A percentile compares a stretch with the other conserved stretches of the same genome.
Conservation (phyloP, 2,888 invertebrate genomes). For the Physocephala rufipes region DNA sequence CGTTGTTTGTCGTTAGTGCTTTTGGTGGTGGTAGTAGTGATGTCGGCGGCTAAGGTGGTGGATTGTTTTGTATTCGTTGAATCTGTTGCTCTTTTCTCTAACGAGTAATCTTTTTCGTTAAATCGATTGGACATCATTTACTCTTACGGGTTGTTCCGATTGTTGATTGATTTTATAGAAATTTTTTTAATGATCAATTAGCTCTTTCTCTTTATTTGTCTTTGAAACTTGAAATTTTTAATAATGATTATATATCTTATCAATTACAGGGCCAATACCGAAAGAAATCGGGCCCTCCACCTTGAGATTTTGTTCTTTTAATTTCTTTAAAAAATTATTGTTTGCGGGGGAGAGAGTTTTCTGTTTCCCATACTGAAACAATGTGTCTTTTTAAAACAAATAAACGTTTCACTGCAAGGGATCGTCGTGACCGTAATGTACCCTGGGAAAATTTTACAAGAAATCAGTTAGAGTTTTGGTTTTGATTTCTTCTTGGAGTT, state of each 20-base stretch:
- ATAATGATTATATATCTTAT: neutral
- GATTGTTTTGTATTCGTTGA: neutral
- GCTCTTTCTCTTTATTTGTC: neutral
- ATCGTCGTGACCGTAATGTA: neutral
- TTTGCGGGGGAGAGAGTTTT: slow-evolving; percentile 24
- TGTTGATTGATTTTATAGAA: neutral
- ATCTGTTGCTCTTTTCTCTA: neutral
- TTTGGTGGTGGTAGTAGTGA: neutral
- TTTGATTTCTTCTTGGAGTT: neutral
- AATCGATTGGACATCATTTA: neutral
- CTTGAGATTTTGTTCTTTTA: neutral
- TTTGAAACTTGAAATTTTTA: neutral
- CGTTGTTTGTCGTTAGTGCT: too few species aligned
- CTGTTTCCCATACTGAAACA: neutral
- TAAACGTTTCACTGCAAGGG: neutral
- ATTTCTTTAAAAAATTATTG: neutral
- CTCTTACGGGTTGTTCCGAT: too few species aligned
- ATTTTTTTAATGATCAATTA: neutral
- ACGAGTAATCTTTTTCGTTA: neutral
- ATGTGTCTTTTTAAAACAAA: neutral
- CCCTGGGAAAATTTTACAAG: slow-evolving; percentile 21
- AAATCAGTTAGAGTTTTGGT: slow-evolving; percentile 23
- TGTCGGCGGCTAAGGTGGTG: neutral
- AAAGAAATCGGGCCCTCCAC: too few species aligned
- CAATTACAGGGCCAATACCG: too few species aligned